Percentiles rank a stretch among this genome's conserved stretches.
phyloP scores from a whole-genome alignment of 2,888 invertebrate genomes.

The Flexamia atlantica region DNA sequence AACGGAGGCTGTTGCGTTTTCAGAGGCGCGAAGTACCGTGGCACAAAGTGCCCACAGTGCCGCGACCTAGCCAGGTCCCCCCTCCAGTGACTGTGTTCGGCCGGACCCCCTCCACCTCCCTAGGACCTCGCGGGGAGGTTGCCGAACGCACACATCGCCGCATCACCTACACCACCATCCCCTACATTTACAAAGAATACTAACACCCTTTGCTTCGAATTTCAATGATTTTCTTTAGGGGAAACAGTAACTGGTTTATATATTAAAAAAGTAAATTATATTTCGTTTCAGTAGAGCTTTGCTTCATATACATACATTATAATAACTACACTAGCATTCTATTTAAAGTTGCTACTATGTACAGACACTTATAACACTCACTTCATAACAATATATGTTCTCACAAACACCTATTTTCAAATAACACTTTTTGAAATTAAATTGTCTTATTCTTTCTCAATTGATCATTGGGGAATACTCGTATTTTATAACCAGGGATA shows the following conservation, averaged over 20 bases:
- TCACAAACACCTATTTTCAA: background rate
- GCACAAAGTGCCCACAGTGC: constrained; percentile 93
- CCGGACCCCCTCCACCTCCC: constrained; percentile 68
- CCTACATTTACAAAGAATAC: constrained; percentile 60
- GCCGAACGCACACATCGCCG: constrained; percentile 78
- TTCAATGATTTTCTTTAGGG: too few relatives aligned
- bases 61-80: constrained; percentile 90
- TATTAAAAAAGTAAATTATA: too few relatives aligned
- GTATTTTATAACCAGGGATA: background rate
- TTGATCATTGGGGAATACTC: too few relatives aligned
- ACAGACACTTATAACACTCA: background rate
- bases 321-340: background rate
- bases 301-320: background rate
- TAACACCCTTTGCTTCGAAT: background rate
- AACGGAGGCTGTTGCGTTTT: constrained; percentile 74
- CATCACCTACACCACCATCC: constrained; percentile 69
- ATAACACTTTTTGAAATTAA: too few relatives aligned
- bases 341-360: background rate
- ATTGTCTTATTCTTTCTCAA: too few relatives aligned
- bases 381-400: background rate
- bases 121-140: constrained; percentile 75
- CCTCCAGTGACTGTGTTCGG: constrained; percentile 93
- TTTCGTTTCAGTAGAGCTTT: background rate
- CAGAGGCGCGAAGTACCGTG: constrained; percentile 88
- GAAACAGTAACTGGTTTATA: too few relatives aligned